Evolutionary conservation across 2,888 invertebrate species (phyloP), one percentile per base, ranked within the genome.

Genomic region (Melieria omissa): DNA sequence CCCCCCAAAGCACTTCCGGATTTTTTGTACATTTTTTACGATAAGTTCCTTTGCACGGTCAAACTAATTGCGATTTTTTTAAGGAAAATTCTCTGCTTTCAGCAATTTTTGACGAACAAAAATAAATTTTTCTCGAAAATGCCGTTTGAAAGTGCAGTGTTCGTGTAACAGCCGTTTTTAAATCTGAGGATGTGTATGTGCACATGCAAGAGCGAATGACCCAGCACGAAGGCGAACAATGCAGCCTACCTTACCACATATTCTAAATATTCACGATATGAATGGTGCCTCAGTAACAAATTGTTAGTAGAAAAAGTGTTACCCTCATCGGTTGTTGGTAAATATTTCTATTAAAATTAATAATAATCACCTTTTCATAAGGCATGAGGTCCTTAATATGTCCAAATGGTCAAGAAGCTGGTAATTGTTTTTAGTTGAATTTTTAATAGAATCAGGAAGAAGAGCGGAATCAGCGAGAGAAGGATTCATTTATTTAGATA

Each of bases 31-130:
- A 83, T 72, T 67, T 49, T 29, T 29, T 29, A 29, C 29, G 29
- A 29, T 29, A 29, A 29, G 76, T 83, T 82, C 71, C 81, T 82
- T 47, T 82, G 82, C 4, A 77, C 69, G 44, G 78, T 77, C 29
- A 78, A 44, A 66, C 77, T 75, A 71, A 66, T 74, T 47, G 69
- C 74, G 8, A 77, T 65, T 61, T 78, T 81, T 47, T 76, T 77
- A 47, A 79, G 84, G 83, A 71, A 65, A 46, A 58, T 52, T 57
- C 57, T 58, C 57, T 10, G 44, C 10, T 14, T 54, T 10, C 42
- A 64, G 41, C 62, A 10, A 66, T 55, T 6, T 45, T 55, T 46
- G 10, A 16, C 14, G 12, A 44, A 47, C 55, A 62, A 63, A 63
- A 67, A 47, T 52, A n/a, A n/a, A 76, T 52, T 47, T 55, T 61